Percentiles rank a stretch among this genome's conserved stretches.
Conservation (phyloP, 2,797 vertebrate species). For the Danio tinwini region DNA sequence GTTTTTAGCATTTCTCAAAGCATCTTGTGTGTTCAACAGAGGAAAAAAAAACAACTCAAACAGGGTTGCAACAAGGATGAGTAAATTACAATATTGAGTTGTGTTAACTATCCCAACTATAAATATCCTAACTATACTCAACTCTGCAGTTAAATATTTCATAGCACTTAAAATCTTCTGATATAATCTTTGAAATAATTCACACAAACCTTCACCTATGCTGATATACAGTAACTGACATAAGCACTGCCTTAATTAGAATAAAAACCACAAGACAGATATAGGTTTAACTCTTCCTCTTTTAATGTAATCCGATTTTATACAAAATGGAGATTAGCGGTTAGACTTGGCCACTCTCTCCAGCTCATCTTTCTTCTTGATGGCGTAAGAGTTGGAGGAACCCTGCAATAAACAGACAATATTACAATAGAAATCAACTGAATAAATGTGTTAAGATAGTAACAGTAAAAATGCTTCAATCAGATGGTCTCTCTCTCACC, state of each 20-base stretch:
- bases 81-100: too few relatives aligned
- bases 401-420: conserved; percentile 74
- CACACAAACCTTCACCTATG: neutral
- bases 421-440: neutral
- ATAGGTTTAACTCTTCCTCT: conserved; percentile 43
- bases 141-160: too few relatives aligned
- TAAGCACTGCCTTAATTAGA: neutral
- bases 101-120: too few relatives aligned
- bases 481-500: conserved; percentile 68
- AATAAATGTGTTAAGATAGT: neutral
- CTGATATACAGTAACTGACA: neutral
- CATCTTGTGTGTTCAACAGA: too few relatives aligned
- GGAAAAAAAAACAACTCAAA: too few relatives aligned
- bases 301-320: conserved; percentile 73
- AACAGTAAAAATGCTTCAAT: neutral
- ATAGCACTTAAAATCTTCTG: too few relatives aligned
- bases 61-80: too few relatives aligned
- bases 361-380: conserved; percentile 98
- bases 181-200: neutral
- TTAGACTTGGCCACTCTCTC: conserved; percentile 97
- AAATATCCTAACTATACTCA: too few relatives aligned
- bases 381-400: conserved; percentile 96
- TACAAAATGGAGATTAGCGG: conserved; percentile 68
- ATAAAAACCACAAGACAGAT: neutral
- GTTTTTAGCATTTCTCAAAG: too few relatives aligned